phyloP scores from a whole-genome alignment of 2,113 vertebrate species.

The Gadus macrocephalus region DNA sequence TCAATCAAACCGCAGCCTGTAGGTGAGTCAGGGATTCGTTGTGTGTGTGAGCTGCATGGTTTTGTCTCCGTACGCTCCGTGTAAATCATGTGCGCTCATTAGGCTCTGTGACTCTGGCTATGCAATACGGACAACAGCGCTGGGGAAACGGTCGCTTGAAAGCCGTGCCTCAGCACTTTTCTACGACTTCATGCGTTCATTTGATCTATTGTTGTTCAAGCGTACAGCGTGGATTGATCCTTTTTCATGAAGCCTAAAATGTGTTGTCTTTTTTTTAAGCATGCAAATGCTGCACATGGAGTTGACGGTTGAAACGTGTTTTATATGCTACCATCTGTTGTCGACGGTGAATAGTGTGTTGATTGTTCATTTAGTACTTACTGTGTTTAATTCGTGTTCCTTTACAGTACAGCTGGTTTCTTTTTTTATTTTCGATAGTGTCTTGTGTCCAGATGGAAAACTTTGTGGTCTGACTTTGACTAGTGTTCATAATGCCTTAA shows the following conservation, averaged over 20 bases:
- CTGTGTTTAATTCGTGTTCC: not conserved
- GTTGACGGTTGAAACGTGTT: not conserved
- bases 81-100: no score
- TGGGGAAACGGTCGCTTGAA: not conserved
- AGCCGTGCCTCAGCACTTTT: not conserved
- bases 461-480: not conserved
- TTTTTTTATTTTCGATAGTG: not conserved
- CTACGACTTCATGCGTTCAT: not conserved
- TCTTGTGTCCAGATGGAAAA: not conserved
- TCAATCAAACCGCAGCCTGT: no score
- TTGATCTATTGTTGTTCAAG: no score
- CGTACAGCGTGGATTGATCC: no score
- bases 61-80: no score
- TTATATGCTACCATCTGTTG: not conserved
- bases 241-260: not conserved
- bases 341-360: not conserved
- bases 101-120: no score
- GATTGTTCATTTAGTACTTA: not conserved
- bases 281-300: no score
- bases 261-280: not conserved
- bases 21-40: no score
- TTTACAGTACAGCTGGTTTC: not conserved
- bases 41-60: no score
- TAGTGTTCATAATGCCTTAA: not conserved
- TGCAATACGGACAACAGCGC: not conserved